These are phyloP conservation scores for Zaprionus kolodkinae DNA, from an alignment of 1,140 invertebrate species.

Conservation along the genomic window DNA sequence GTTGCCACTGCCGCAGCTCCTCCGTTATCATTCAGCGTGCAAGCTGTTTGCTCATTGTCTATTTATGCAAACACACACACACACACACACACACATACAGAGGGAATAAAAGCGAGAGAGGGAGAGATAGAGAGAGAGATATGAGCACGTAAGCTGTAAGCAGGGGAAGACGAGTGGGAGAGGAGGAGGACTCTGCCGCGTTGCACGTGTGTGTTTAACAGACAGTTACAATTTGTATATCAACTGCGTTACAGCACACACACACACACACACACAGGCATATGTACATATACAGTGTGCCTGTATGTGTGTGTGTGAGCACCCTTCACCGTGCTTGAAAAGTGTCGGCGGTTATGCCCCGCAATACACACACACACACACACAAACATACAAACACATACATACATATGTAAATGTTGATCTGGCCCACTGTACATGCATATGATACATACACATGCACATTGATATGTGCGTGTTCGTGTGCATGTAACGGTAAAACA, in stretches of 20 bases:
- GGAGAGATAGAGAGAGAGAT: conserved; percentile 13
- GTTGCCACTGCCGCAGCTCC: conserved; percentile 50
- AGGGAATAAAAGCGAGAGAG: neutral
- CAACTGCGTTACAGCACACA: conserved; percentile 32
- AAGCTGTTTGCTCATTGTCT: conserved; percentile 82
- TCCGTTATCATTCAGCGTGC: conserved; percentile 79
- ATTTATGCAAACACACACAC: conserved; percentile 77
- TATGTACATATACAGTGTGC: neutral
- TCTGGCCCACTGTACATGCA: conserved; percentile 25
- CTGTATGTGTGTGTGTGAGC: conserved; percentile 3
- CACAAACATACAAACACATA: neutral
- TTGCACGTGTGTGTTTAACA: conserved; percentile 62
- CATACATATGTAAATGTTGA: conserved; percentile 58
- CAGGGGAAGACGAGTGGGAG: neutral
- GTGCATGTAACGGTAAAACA: conserved; percentile 50
- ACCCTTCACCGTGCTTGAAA: conserved; percentile 30
- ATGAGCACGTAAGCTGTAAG: conserved; percentile 48
- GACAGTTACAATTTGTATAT: conserved; percentile 80
- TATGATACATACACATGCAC: too few species aligned
- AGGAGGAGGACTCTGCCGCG: neutral
- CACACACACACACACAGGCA: conserved; percentile 13
- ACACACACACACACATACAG: conserved; percentile 53
- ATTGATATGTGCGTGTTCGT: neutral
- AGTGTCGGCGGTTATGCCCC: conserved; percentile 31
- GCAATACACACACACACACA: neutral